A percentile compares a stretch with the other conserved stretches of the same genome.
Evolutionary conservation across 1,140 invertebrate species (phyloP).

Genomic region (Trichoplusia ni): DNA sequence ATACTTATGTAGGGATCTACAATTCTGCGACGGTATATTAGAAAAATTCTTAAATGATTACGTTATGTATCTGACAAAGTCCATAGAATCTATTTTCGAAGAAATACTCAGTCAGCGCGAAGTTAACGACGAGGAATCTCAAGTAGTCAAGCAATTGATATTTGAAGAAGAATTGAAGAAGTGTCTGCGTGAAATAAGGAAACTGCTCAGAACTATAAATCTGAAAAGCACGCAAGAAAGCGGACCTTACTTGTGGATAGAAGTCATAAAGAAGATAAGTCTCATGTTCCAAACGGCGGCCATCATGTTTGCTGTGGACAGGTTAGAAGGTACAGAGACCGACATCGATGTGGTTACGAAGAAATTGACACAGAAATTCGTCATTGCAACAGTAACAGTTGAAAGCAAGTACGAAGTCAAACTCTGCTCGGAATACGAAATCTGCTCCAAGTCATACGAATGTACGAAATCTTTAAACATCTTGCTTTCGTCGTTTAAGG

Average conservation of each 20-base stretch:
- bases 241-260: slow-evolving; percentile 50
- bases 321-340: slow-evolving; percentile 21
- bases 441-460: slow-evolving; percentile 54
- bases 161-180: slow-evolving; percentile 49
- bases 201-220: slow-evolving; percentile 43
- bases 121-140: background rate
- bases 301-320: slow-evolving; percentile 30
- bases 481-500: slow-evolving; percentile 46
- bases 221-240: slow-evolving; percentile 41
- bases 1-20: slow-evolving; percentile 47
- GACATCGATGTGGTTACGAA: slow-evolving; percentile 33
- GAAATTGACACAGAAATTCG: slow-evolving; percentile 51
- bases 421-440: slow-evolving; percentile 49
- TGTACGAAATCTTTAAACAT: slow-evolving; percentile 47
- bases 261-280: slow-evolving; percentile 61
- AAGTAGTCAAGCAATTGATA: slow-evolving; percentile 18
- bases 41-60: slow-evolving; percentile 56
- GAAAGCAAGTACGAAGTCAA: slow-evolving; percentile 55
- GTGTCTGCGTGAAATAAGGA: slow-evolving; percentile 45
- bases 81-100: slow-evolving; percentile 43
- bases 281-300: slow-evolving; percentile 54
- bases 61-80: slow-evolving; percentile 43
- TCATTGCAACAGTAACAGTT: slow-evolving; percentile 48
- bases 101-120: slow-evolving; percentile 20
- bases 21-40: slow-evolving; percentile 44